Conservation (phyloP, 2,113 vertebrate species). For the Mellivora capensis region DNA sequence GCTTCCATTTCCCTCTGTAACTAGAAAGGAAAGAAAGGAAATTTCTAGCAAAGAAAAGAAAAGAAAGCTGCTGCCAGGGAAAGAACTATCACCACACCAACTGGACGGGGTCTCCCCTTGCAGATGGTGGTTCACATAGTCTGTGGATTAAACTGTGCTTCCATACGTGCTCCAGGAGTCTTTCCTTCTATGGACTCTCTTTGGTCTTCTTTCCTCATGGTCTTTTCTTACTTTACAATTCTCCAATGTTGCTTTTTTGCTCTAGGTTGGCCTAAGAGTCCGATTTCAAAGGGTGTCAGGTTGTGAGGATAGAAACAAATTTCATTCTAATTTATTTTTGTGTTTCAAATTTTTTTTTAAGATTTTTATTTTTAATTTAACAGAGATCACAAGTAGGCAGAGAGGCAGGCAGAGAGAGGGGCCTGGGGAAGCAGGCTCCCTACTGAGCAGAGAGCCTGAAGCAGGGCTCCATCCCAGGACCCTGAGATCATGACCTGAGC, state of each 20-base stretch:
- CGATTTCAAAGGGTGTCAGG: background rate
- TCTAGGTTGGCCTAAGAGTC: background rate
- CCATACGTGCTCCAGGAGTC: background rate
- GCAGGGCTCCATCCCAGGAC: too few relatives aligned
- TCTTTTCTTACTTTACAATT: background rate
- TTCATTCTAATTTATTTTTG: conserved; percentile 15
- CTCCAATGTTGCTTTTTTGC: background rate
- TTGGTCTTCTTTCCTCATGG: background rate
- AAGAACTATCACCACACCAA: background rate
- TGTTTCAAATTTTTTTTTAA: background rate
- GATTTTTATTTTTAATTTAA: too few relatives aligned
- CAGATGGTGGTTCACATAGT: background rate
- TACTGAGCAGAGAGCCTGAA: too few relatives aligned
- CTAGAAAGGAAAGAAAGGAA: background rate
- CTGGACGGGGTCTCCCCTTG: background rate
- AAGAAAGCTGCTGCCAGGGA: background rate
- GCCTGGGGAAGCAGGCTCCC: too few relatives aligned
- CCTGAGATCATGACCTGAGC: too few relatives aligned
- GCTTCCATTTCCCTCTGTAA: background rate
- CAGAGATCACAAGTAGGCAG: too few relatives aligned
- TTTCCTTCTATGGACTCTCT: background rate
- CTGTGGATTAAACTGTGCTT: background rate
- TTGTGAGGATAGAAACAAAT: background rate
- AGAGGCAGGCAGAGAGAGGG: too few relatives aligned
- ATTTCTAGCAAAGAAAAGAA: background rate